Evolutionary conservation across 2,113 vertebrate genomes (phyloP), one percentile per base, ranked within the genome.

Genomic region (Microtus ochrogaster): DNA sequence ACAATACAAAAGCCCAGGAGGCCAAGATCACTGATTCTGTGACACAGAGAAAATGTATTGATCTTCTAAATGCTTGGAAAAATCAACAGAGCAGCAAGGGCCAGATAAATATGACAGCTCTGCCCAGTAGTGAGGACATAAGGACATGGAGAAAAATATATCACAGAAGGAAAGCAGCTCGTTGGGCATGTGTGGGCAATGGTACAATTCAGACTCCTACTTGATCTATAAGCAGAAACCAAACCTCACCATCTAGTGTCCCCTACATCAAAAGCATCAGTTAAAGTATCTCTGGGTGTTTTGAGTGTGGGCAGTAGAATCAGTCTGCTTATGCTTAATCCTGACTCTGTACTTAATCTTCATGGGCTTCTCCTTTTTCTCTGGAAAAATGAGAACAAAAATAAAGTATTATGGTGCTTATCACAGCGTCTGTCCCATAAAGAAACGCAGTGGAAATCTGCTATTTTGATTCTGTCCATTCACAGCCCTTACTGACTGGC

Each of bases 1-100:
- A 82, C 93, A 92, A 52, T 7, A 92, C 7, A 55, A 63, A 55
- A 63, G 72, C 84, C 77, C 12, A 1, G 9, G 81, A 86, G 88
- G 55, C 52, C 61, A 76, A 82, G 70, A 83, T 82, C 90, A 65
- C 96, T 55, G 93, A 95, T 63, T 66, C 85, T 65, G n/a, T 36
- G 73, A 86, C 66, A 94, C 36, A 39, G 68, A 88, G 74, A 92
- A 88, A 92, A 83, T 0, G 3, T 22, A 41, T 58, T 63, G 44
- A n/a, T 89, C 90, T 91, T 74, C 78, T 88, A 94, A 94, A 89
- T 28, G n/a, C 66, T 90, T 52, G 73, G 65, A 91, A 96, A 97
- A 95, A 93, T 96, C 92, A 97, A 63, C 94, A 93, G 81, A 90
- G 70, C 17, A 49, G 44, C 28, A 70, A 95, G 30, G 94, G 39